Evolutionary conservation across 1,140 invertebrate genomes (phyloP), one percentile per base, ranked within the genome.

Genomic region (Piezodorus guildinii): DNA sequence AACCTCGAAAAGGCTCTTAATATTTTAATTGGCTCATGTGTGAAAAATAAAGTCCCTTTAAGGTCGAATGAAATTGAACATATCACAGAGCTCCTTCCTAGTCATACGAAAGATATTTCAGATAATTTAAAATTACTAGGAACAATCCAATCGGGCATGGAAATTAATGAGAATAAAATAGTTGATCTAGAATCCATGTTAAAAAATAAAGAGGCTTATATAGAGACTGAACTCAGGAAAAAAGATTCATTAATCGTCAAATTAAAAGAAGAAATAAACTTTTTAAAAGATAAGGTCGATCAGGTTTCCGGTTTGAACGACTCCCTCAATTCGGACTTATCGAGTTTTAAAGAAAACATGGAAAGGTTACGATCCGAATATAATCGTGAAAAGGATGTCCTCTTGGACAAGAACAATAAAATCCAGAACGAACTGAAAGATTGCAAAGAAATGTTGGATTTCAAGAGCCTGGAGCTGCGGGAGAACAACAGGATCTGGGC

Each of bases 401-500:
- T 65, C 9, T 17, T 25, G 12, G 46, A 56, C 15, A 56, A 56
- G 23, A 56, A 23, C 14, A 56, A 23, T 21, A 56, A 56, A 25
- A 56, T 56, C 1, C 17, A 56, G 17, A 56, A 62, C 3, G 46
- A 65, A 52, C 15, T 65, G 10, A 46, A 65, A 25, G 23, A 62
- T 21, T 61, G 30, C 23, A 27, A 65, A 54, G 60, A 61, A 25
- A 12, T 62, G 19, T 9, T 56, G 8, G 43, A 61, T 30, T 62
- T 62, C 27, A 65, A 56, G 19, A 62, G 27, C 10, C 17, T 52
- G 21, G 61, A 66, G 34, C 34, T 66, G 21, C 51, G 49, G 16
- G 61, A 62, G 27, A 58, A 51, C 17, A 63, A 62, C 17, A 62
- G 62, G 39, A 60, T 62, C 30, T 66, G 65, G 65, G 56, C 52